These are phyloP conservation scores for Ectemnius continuus DNA, from an alignment of 2,888 invertebrate species.

Conservation along the genomic window DNA sequence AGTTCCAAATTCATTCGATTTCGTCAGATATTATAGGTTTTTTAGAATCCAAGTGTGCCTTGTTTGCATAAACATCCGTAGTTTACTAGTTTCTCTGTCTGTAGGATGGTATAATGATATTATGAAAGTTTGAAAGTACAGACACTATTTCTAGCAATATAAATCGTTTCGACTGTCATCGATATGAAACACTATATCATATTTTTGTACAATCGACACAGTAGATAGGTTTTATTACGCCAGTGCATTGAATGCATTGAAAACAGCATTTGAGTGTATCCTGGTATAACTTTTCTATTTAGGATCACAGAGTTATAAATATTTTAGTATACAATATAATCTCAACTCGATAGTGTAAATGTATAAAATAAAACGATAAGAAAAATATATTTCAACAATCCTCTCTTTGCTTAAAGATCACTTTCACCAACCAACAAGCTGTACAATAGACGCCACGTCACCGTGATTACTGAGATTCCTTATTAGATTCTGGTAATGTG, in stretches of 20 bases:
- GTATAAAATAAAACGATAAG: slow-evolving; percentile 16
- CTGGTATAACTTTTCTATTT: not conserved
- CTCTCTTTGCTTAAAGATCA: not conserved
- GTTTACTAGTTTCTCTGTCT: slow-evolving; percentile 17
- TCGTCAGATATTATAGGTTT: too few relatives aligned
- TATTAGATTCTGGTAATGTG: not conserved
- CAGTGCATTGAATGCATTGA: slow-evolving; percentile 27
- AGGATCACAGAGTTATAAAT: slow-evolving; percentile 9
- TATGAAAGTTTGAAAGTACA: slow-evolving; percentile 5
- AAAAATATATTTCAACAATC: slow-evolving; percentile 36
- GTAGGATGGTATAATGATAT: slow-evolving; percentile 41
- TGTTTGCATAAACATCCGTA: slow-evolving; percentile 31
- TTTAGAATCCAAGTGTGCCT: too few relatives aligned
- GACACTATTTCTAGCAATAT: slow-evolving; percentile 35
- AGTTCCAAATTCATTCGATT: too few relatives aligned
- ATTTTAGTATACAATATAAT: slow-evolving; percentile 8
- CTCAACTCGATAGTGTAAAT: slow-evolving; percentile 2
- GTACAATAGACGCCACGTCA: not conserved
- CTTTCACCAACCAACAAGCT: not conserved
- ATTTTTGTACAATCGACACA: slow-evolving; percentile 1
- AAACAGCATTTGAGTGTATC: slow-evolving; percentile 27
- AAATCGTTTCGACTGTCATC: slow-evolving; percentile 13
- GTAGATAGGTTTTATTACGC: slow-evolving; percentile 11
- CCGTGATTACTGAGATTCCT: not conserved
- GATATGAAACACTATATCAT: not conserved